phyloP scores from a whole-genome alignment of 1,140 invertebrate species.

The Aporrectodea caliginosa region DNA sequence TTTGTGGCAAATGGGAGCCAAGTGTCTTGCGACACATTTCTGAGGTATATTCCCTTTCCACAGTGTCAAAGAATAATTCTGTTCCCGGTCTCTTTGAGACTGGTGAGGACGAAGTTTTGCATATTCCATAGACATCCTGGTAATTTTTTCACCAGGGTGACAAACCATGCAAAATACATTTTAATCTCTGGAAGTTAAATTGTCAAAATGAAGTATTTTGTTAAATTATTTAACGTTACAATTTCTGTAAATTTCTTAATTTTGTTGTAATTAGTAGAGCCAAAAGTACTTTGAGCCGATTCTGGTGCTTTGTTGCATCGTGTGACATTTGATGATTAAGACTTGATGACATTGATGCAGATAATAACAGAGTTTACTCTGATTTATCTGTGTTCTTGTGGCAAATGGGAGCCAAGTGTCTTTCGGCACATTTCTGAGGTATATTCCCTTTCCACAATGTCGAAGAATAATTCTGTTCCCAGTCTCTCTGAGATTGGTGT shows the following conservation, averaged over 20 bases:
- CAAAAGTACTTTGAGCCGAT: too few species aligned
- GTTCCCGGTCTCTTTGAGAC: not conserved
- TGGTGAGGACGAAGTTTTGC: not conserved
- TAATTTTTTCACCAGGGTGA: not conserved
- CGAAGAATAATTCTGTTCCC: not conserved
- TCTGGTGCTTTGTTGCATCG: too few species aligned
- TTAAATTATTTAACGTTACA: too few species aligned
- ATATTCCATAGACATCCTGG: not conserved
- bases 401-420: not conserved
- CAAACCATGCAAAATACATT: not conserved
- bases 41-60: not conserved
- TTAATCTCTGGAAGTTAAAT: too few species aligned
- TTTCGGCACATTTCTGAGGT: not conserved
- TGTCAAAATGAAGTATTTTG: too few species aligned
- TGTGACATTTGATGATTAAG: too few species aligned
- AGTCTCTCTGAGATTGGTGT: not conserved
- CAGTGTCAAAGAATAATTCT: conserved; percentile 1
- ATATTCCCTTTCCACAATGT: not conserved
- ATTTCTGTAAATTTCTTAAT: too few species aligned
- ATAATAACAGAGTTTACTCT: not conserved
- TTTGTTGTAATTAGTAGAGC: too few species aligned
- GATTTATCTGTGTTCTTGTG: not conserved
- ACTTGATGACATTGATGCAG: not conserved
- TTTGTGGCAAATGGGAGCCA: not conserved
- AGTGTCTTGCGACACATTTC: not conserved